phyloP scores from a whole-genome alignment of 2,113 vertebrate genomes.

The Galeopterus variegatus region DNA sequence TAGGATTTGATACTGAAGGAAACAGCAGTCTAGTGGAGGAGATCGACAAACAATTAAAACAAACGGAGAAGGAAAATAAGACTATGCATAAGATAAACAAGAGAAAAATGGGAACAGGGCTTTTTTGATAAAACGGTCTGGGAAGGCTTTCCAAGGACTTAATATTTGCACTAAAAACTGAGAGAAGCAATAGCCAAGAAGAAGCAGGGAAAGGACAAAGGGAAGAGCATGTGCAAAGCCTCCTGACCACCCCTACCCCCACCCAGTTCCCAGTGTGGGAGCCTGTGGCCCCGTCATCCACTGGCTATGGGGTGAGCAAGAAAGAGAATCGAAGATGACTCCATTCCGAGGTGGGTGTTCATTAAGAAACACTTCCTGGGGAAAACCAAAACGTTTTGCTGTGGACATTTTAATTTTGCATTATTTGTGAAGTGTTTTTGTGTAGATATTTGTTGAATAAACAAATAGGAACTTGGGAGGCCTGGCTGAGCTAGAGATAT shows the following conservation, averaged over 20 bases:
- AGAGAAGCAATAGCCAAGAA: not conserved
- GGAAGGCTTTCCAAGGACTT: not conserved
- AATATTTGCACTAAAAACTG: not conserved
- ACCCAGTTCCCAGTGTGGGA: rapidly evolving
- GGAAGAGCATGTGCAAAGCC: too few relatives aligned
- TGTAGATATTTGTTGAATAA: not conserved
- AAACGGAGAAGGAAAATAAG: not conserved
- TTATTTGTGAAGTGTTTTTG: not conserved
- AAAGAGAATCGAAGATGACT: not conserved
- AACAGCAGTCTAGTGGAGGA: not conserved
- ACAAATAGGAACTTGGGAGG: not conserved
- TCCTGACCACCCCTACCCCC: rapidly evolving
- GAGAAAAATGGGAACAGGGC: not conserved
- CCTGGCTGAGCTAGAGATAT: not conserved
- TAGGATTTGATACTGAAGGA: not conserved
- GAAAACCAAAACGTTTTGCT: not conserved
- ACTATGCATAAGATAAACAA: not conserved
- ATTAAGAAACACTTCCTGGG: not conserved
- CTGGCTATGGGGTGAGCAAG: not conserved
- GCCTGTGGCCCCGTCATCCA: rapidly evolving
- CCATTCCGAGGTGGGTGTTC: rapidly evolving
- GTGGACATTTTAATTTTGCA: not conserved
- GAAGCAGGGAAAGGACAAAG: not conserved
- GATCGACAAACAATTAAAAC: not conserved
- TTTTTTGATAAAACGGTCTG: not conserved